Evolutionary conservation across 1,140 invertebrate species (phyloP), one percentile per base, ranked within the genome.

Genomic region (Atopsyche davidsoni): DNA sequence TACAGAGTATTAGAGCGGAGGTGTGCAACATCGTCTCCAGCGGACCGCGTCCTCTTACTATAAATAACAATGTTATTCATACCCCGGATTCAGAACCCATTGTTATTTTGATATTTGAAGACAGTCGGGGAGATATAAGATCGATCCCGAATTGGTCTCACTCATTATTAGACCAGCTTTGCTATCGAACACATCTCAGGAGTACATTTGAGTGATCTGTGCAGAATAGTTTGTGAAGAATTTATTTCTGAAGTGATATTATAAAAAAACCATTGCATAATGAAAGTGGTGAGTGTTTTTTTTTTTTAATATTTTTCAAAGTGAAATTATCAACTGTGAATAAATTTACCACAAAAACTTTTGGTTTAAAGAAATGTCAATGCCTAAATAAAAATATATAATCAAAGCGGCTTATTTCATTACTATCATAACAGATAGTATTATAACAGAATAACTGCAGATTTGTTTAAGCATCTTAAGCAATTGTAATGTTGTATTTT

Each of bases 51-150:
- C 51, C 46, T 23, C 41, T 53, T 50, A 41, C 55, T 50, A 53
- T 52, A 52, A 48, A 50, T 49, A 57, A 57, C 55, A 57, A 57
- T 57, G 55, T 46, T 31, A 43, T 16, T 28, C 55, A 36, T 16
- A 49, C 51, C 46, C 45, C 51, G 28, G 32, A 46, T 48, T 44
- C 39, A 46, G 16, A 44, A 38, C 11, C 49, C 47, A 57, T 57
- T 53, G 55, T 57, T 52, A 28, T 52, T 14, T 31, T 51, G 9
- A 40, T 41, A 42, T 51, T 50, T 25, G 41, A 50, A 25, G 46
- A 43, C 47, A n/a, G 36, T 40, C 46, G 21, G 3, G 14, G n/a
- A 34, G 44, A 56, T 56, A 55, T 50, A 55, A 56, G 53, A 25
- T 28, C 50, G 46, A 51, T 34, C 34, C 42, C 24, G 23, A 22